A percentile compares a stretch with the other conserved stretches of the same genome.
Conservation (phyloP, 2,888 invertebrate species). For the Stomorhina lunata region DNA sequence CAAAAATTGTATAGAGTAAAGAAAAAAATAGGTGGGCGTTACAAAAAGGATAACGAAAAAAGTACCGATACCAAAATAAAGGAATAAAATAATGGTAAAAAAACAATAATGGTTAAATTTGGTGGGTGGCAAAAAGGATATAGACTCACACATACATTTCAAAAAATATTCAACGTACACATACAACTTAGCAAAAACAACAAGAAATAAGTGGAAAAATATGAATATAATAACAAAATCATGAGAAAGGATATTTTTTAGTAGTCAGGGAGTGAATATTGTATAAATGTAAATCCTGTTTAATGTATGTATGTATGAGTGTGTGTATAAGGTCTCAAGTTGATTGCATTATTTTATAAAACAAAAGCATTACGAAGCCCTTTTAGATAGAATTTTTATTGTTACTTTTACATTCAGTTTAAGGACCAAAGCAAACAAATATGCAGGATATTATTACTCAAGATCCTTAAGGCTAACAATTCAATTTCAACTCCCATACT, state of each 20-base stretch:
- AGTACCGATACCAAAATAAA: background rate
- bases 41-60: slow-evolving; percentile 58
- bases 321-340: slow-evolving; percentile 50
- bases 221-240: slow-evolving; percentile 44
- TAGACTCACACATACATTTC: background rate
- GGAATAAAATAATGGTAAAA: slow-evolving; percentile 36
- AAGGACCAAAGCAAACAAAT: slow-evolving; percentile 41
- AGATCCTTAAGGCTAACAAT: slow-evolving; percentile 65
- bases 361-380: slow-evolving; percentile 59
- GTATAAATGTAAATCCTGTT: background rate
- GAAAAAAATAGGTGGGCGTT: slow-evolving; percentile 76
- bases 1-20: slow-evolving; percentile 26
- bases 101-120: slow-evolving; percentile 60
- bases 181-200: background rate
- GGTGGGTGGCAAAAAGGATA: slow-evolving; percentile 8
- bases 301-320: background rate
- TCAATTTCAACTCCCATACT: slow-evolving; percentile 60
- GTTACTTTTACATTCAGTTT: slow-evolving; percentile 31
- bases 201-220: slow-evolving; percentile 24
- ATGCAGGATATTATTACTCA: slow-evolving; percentile 27
- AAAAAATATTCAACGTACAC: background rate
- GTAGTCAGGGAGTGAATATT: background rate
- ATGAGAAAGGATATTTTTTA: slow-evolving; percentile 42
- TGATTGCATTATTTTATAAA: slow-evolving; percentile 63
- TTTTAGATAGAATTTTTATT: slow-evolving; percentile 52